Evolutionary conservation across 2,113 vertebrate species (phyloP).

Genomic region (Grammomys dolichurus): DNA sequence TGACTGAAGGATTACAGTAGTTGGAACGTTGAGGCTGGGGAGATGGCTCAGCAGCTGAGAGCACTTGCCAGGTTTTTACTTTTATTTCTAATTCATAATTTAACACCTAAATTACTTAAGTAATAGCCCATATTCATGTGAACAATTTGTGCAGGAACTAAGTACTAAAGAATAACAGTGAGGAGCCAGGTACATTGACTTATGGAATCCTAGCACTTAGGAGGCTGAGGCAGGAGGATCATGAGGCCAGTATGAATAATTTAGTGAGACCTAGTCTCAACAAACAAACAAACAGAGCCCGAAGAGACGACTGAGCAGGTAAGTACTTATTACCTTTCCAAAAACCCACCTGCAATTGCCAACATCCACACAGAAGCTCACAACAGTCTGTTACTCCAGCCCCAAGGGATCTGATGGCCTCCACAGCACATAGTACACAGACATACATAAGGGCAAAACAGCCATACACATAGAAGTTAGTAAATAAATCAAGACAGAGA

Average conservation of each 20-base stretch:
- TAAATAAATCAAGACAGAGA: neutral
- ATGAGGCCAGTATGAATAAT: neutral
- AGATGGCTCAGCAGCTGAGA: no score
- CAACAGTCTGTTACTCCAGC: neutral
- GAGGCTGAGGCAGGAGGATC: neutral
- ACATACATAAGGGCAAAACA: neutral
- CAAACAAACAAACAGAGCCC: neutral
- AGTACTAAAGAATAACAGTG: neutral
- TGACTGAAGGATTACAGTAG: neutral
- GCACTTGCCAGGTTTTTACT: neutral
- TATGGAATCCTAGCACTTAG: neutral
- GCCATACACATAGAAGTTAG: neutral
- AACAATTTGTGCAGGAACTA: neutral
- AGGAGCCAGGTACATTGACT: neutral
- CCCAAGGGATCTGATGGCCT: neutral
- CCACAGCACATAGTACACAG: neutral
- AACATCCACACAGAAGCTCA: neutral
- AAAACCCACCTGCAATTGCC: neutral
- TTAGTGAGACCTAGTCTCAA: neutral
- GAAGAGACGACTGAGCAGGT: neutral
- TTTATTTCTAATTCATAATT: neutral
- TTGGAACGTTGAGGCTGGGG: neutral
- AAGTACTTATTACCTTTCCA: neutral
- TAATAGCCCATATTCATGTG: neutral
- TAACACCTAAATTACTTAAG: neutral